Percentiles rank a stretch among this genome's conserved stretches.
Conservation (phyloP, 92 coral and sea anemone genomes). For the Bergia sp. region DNA sequence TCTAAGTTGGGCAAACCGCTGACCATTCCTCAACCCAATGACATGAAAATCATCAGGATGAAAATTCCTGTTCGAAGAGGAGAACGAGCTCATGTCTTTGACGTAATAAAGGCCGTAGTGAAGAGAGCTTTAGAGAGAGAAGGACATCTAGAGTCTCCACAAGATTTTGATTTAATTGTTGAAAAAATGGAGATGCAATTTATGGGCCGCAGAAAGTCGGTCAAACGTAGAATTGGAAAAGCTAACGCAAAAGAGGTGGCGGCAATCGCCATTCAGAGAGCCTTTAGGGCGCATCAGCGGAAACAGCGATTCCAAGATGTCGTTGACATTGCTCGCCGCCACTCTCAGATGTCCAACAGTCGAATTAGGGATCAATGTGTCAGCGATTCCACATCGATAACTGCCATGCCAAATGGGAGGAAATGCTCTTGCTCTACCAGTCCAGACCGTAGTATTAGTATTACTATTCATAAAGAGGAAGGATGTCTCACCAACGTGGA, state of each 20-base stretch:
- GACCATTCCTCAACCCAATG: conserved; percentile 76
- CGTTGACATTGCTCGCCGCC: not conserved
- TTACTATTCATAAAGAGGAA: not conserved
- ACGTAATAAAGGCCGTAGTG: conserved; percentile 85
- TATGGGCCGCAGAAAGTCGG: conserved; percentile 15
- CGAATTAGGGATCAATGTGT: not conserved
- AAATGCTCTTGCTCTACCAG: not conserved
- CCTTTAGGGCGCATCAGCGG: conserved; percentile 19
- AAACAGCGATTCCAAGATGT: not conserved
- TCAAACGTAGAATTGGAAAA: not conserved
- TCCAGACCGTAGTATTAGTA: not conserved
- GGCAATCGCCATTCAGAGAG: conserved; percentile 20
- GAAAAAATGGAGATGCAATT: conserved; percentile 80
- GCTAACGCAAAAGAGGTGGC: conserved; percentile 6
- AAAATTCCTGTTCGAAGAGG: conserved; percentile 86
- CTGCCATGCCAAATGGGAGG: not conserved
- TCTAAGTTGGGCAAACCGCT: conserved; percentile 81
- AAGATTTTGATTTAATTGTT: conserved; percentile 71
- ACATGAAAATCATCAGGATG: conserved; percentile 65
- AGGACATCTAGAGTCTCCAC: conserved; percentile 79
- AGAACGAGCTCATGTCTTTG: conserved; percentile 83
- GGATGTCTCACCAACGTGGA: too few relatives aligned
- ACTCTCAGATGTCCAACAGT: not conserved
- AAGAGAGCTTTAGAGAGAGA: conserved; percentile 71
- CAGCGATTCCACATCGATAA: not conserved